Conservation (phyloP, 2,797 vertebrate genomes). For the Oreochromis grahami region DNA sequence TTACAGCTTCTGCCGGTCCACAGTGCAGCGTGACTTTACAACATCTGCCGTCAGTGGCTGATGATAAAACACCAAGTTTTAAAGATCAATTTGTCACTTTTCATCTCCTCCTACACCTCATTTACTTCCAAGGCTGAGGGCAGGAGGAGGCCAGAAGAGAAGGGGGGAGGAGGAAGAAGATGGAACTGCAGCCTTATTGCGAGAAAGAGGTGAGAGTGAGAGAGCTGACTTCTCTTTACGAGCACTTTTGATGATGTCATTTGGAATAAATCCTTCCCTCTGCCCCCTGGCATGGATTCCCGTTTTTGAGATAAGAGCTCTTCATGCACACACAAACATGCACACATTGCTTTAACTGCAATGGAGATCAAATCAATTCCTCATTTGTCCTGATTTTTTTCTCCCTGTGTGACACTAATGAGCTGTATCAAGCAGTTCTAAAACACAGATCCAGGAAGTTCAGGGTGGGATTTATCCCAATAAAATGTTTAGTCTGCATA, state of each 20-base stretch:
- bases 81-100: slow-evolving; percentile 69
- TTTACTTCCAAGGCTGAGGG: background rate
- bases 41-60: slow-evolving; percentile 33
- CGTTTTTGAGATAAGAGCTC: background rate
- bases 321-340: background rate
- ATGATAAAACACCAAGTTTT: slow-evolving; percentile 56
- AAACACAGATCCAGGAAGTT: background rate
- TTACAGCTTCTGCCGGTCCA: slow-evolving; percentile 23
- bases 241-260: slow-evolving; percentile 46
- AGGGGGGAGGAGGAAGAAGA: background rate
- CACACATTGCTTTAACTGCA: background rate
- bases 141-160: background rate
- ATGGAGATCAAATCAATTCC: slow-evolving; percentile 9
- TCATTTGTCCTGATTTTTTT: slow-evolving; percentile 4
- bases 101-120: slow-evolving; percentile 56
- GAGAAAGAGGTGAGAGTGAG: background rate
- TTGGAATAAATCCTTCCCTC: slow-evolving; percentile 7
- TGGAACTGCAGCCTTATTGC: background rate
- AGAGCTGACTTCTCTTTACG: slow-evolving; percentile 9
- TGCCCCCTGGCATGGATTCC: background rate
- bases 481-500: background rate
- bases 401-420: background rate
- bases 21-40: slow-evolving; percentile 31
- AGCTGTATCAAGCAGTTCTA: background rate
- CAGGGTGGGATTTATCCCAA: background rate